These are phyloP conservation scores for Morinoia aosen DNA, from an alignment of 2,888 invertebrate genomes.

Conservation along the genomic window DNA sequence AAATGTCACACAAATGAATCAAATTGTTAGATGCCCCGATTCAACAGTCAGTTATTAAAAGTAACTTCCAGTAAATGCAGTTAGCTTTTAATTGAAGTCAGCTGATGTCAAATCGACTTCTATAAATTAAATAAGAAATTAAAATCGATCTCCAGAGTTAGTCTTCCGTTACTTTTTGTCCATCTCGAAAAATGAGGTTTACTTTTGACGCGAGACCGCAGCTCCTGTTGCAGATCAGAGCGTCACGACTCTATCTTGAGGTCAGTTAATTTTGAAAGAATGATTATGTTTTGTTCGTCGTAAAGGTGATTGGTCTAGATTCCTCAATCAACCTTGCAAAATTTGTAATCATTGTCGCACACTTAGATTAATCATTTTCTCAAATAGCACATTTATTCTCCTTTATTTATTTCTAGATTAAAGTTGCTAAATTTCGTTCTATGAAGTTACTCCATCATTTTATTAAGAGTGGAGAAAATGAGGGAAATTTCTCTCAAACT, in stretches of 20 bases:
- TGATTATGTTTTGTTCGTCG: not conserved
- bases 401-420: not conserved
- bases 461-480: not conserved
- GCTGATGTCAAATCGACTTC: not conserved
- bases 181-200: not conserved
- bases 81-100: not conserved
- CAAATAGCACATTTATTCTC: not conserved
- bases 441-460: not conserved
- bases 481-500: not conserved
- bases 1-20: not conserved
- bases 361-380: not conserved
- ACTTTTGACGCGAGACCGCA: not conserved
- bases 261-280: not conserved
- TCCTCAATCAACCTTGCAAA: not conserved
- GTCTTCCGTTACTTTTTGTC: not conserved
- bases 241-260: not conserved
- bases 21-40: not conserved
- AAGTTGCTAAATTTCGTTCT: not conserved
- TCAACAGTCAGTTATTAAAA: not conserved
- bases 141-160: not conserved
- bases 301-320: not conserved
- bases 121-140: not conserved
- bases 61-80: too few relatives aligned
- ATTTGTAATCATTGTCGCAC: not conserved
- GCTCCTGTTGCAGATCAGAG: not conserved